Percentiles rank a stretch among this genome's conserved stretches.
Evolutionary conservation across 37 sponge, comb jelly and placozoan species (phyloP).

Genomic region (Axinella damicornis): DNA sequence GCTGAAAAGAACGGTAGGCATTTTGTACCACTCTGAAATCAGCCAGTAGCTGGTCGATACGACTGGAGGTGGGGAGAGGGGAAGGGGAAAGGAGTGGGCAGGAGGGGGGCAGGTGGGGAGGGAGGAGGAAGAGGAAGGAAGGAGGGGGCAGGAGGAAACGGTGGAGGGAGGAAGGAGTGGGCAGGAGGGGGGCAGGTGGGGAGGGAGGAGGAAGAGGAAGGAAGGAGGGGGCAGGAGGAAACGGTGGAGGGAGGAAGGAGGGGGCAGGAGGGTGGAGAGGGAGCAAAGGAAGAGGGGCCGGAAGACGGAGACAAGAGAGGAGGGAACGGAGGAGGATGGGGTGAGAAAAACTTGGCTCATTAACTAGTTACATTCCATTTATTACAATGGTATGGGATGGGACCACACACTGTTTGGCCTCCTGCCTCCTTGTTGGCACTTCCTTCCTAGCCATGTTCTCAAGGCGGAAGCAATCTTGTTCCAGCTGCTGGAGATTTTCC

Average conservation of each 20-base stretch:
- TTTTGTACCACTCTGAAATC: slow-evolving; percentile 37
- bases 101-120: background rate
- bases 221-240: background rate
- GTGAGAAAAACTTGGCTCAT: background rate
- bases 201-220: too few relatives aligned
- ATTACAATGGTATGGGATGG: too few relatives aligned
- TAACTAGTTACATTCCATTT: too few relatives aligned
- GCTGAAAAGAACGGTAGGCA: slow-evolving; percentile 27
- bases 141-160: background rate
- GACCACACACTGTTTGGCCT: slow-evolving; percentile 54
- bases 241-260: background rate
- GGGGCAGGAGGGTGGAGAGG: background rate
- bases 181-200: too few relatives aligned
- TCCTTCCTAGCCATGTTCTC: slow-evolving; percentile 69
- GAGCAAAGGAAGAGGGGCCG: too few relatives aligned
- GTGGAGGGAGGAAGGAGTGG: background rate
- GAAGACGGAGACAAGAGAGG: too few relatives aligned
- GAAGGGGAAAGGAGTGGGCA: background rate
- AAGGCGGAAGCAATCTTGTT: slow-evolving; percentile 63
- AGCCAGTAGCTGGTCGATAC: slow-evolving; percentile 56
- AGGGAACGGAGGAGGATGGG: too few relatives aligned
- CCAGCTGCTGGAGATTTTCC: slow-evolving; percentile 72
- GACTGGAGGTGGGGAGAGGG: slow-evolving; percentile 9
- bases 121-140: background rate
- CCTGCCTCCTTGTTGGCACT: slow-evolving; percentile 50